Evolutionary conservation across 1,140 invertebrate species (phyloP), one percentile per base, ranked within the genome.

Genomic region (Acyrthosiphon pisum): DNA sequence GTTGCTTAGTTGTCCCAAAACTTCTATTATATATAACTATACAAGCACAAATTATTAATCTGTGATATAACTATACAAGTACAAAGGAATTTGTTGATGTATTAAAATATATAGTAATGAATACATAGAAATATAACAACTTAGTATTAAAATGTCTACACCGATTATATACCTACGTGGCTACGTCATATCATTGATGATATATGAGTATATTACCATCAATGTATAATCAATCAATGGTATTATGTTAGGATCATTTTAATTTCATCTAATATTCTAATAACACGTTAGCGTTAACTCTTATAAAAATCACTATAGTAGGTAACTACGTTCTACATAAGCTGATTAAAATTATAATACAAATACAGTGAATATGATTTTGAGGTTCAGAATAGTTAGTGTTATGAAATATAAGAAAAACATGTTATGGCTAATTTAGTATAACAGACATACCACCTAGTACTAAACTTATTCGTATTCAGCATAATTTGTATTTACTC

Each of bases 401-500:
- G 35, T 89, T 37, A 56, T 89, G 35, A 89, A 89, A 56, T 23
- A 37, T 22, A 56, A 89, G 41, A 53, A 89, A 56, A 56, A 53
- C 35, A 56, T 53, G 88, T 56, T 56, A 56, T 89, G 48, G 50
- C 48, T 89, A 89, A 53, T 35, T 23, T 88, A 50, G 23, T 23
- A n/a, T n/a, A 53, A 89, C 87, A 50, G n/a, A 50, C 2, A 87
- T 48, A 53, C n/a, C 22, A 53, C 48, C n/a, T 53, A 48, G 48
- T 56, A 56, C 50, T 41, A 41, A 23, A 89, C 50, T 89, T 89
- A 23, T 89, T 37, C 50, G 23, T 56, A 56, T 14, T 89, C 87
- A 53, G 48, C 87, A 89, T 89, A 76, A 89, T 89, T 35, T 89
- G 18, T 87, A 87, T 48, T 26, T 89, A 37, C 50, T 89, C 50